These are phyloP conservation scores for Cricetomys ansorgei DNA, from an alignment of 2,113 vertebrate species.

Conservation along the genomic window DNA sequence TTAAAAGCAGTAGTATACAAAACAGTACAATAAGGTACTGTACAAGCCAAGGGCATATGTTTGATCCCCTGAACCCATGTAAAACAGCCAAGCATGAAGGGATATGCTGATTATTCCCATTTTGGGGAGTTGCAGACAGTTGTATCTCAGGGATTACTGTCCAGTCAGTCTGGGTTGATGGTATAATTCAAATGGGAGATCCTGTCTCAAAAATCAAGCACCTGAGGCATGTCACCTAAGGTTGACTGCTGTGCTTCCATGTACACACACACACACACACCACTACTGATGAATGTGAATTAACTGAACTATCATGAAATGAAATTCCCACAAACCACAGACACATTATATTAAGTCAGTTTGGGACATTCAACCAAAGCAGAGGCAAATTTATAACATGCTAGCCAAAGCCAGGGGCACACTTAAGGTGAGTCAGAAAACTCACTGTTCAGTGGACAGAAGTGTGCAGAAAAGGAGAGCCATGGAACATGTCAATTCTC, in stretches of 20 bases:
- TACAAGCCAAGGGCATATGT: background rate
- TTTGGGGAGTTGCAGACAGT: background rate
- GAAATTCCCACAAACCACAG: background rate
- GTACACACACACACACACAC: background rate
- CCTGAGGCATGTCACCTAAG: background rate
- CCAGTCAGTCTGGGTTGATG: background rate
- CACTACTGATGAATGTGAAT: background rate
- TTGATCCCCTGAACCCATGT: background rate
- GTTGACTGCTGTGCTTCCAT: background rate
- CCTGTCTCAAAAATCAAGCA: background rate
- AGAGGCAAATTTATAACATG: background rate
- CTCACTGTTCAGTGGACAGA: background rate
- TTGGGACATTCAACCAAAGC: background rate
- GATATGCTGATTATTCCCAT: background rate
- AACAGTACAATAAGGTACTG: too few relatives aligned
- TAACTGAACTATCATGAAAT: background rate
- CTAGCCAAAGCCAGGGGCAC: background rate
- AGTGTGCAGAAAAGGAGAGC: background rate
- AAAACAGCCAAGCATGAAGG: background rate
- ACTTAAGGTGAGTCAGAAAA: background rate
- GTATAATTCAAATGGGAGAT: background rate
- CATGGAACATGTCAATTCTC: background rate
- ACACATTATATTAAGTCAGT: background rate
- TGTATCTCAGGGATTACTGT: background rate
- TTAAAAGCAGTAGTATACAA: too few relatives aligned